Evolutionary conservation across 30 jellyfish, hydroid and myxozoan species (phyloP), one percentile per base, ranked within the genome.

Genomic region (Cassiopea xamachana): DNA sequence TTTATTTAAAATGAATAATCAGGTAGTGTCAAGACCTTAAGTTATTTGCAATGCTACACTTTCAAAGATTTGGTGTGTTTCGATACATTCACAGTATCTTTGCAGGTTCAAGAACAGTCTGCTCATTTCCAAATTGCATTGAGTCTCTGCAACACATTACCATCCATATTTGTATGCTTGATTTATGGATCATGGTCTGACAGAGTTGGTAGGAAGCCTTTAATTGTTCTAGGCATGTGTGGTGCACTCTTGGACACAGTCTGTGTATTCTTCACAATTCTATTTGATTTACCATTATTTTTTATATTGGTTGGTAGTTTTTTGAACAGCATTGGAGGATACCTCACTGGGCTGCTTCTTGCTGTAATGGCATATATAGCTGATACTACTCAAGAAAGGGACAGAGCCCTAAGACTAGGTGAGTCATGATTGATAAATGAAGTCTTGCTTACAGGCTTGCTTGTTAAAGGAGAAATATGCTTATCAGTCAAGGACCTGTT

Each of bases 321-420:
- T 76, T 79, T 86, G 45, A 90, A 81, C 75, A 97, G 98, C 12
- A 44, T 94, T 18, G 98, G 97, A 51, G 98, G 98, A 14, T 81
- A 71, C 60, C 81, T 78, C 69, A 89, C 96, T 13, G 97, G 97
- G 17, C 69, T 90, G 17, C 18, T 78, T 12, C 75, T 94, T 83
- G 89, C 91, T 13, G 86, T 81, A 1, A 73, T 84, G 80, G 93
- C 98, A 15, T 89, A 84, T 77, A 74, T 90, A 72, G 98, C 98
- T 9, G 98, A 94, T 48, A 86, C 92, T 1, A 94, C 98, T 2
- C 82, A 39, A 45, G 67, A 68, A 13, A 90, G 85, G 15, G 79
- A 89, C 9, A 74, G 96, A 81, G 84, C 98, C 4, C 73, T 85
- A 46, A 79, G 97, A 43, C 69, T 94, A 12, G 98, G 98, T 94